Base-by-base conservation (phyloP, 2,888 invertebrate genomes). In the Rhamnusium bicolor region DNA sequence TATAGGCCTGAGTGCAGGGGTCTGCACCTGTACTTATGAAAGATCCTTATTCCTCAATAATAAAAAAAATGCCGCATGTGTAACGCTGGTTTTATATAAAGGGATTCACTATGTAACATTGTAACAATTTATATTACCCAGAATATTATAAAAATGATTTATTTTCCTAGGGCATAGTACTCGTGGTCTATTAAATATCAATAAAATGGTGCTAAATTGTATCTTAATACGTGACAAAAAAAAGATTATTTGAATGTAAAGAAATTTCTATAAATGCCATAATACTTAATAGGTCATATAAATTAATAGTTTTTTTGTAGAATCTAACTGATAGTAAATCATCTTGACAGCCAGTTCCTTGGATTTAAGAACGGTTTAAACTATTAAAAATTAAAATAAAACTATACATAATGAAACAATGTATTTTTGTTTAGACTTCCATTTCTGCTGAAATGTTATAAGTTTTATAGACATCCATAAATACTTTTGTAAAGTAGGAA, bases 71-170 rank as follows among this genome's bases (percentile, higher is more conserved):
- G n/a, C n/a, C n/a, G n/a, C n/a, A n/a, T n/a, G n/a, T n/a, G n/a
- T n/a, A n/a, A n/a, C n/a, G n/a, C n/a, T n/a, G n/a, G n/a, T n/a
- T n/a, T n/a, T n/a, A n/a, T n/a, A n/a, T n/a, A n/a, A n/a, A n/a
- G n/a, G n/a, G n/a, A 29, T 2, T 6, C 12, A 40, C 12, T 40
- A 16, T 29, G 32, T 29, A 14, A 58, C 58, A 16, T 58, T 58
- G 58, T 58, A 29, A 29, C 29, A 16, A 14, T 19, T 29, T 32
- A 29, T n/a, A 10, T 16, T 58, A 32, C 7, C 4, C 54, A n/a
- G 7, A 21, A 54, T 4, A 58, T n/a, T 10, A 58, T 58, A 29
- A 32, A 58, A 58, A 58, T 58, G 58, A 58, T 58, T 58, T 58
- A 58, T 29, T 58, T 58, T 32, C 32, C 2, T 54, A 5, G 14